Evolutionary conservation across 2,888 invertebrate species (phyloP), one percentile per base, ranked within the genome.

Genomic region (Drosophila hamatofila): DNA sequence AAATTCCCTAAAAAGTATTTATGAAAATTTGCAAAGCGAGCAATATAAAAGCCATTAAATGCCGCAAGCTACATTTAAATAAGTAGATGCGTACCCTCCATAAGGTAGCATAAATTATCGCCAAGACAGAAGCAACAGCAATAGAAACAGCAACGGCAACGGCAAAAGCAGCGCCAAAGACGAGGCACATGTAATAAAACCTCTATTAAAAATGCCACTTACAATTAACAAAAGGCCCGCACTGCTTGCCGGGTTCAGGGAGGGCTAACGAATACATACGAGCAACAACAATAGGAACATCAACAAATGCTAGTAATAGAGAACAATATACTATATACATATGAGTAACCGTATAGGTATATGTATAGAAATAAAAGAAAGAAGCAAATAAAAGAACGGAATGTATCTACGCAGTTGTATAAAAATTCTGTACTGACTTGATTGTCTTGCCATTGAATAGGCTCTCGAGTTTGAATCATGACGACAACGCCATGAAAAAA

Each of bases 371-470:
- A 16, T 25, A 46, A n/a, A n/a, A 23, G 35, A 16, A 44, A n/a
- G 5, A 30, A 64, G 25, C 3, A 33, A 41, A n/a, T 37, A 54
- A 69, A 64, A 59, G 58, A 64, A 67, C 57, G 66, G 67, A 83
- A 84, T 79, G 61, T 79, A 56, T 88, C 83, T 83, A 80, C 83
- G 88, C 83, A 83, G 83, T 82, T 87, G 75, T 69, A 81, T 75
- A 84, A 67, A 49, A 56, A 14, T 69, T 80, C 69, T 63, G 77
- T 70, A 70, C 72, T 57, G 75, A 63, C 72, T 72, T 81, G 84
- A 86, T 87, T 81, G 84, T 68, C 66, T 52, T 71, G 65, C 72
- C 69, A 55, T 66, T 75, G 69, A 85, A 81, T 80, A 60, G 65
- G 59, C 57, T 16, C 51, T n/a, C 44, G 66, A 52, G 48, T 61